Conservation (phyloP, 2,888 invertebrate genomes). For the Podotricha telesiphe region DNA sequence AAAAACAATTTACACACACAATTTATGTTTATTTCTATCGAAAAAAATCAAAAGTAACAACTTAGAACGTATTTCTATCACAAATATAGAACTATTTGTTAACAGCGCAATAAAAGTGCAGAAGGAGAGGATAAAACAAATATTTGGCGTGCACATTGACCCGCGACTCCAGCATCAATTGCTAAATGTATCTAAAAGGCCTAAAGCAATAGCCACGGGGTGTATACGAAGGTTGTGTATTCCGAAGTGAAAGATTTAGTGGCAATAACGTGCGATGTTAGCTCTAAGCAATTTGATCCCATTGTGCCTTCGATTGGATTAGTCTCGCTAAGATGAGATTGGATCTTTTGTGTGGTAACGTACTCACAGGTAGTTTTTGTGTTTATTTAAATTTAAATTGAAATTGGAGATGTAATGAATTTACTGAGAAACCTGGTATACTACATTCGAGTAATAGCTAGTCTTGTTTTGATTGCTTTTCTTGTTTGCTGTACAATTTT, state of each 20-base stretch:
- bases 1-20: no score
- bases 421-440: background rate
- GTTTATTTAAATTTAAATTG: slow-evolving; percentile 29
- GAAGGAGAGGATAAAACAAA: slow-evolving; percentile 64
- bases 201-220: slow-evolving; percentile 66
- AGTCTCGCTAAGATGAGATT: slow-evolving; percentile 53
- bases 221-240: slow-evolving; percentile 53
- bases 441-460: background rate
- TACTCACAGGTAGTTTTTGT: slow-evolving; percentile 31
- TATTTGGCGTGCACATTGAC: slow-evolving; percentile 62
- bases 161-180: slow-evolving; percentile 56
- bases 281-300: slow-evolving; percentile 68
- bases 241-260: slow-evolving; percentile 76
- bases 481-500: no score
- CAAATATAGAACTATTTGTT: slow-evolving; percentile 59
- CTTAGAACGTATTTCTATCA: slow-evolving; percentile 8
- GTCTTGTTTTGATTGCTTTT: background rate
- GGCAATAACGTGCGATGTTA: slow-evolving; percentile 77
- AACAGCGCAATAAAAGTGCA: slow-evolving; percentile 71
- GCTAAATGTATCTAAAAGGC: slow-evolving; percentile 68
- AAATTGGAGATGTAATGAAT: slow-evolving; percentile 1
- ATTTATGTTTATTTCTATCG: background rate
- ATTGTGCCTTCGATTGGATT: slow-evolving; percentile 79
- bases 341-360: slow-evolving; percentile 40
- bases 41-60: background rate